Conservation (phyloP, 2,888 invertebrate genomes). For the Pardosa pseudoannulata region DNA sequence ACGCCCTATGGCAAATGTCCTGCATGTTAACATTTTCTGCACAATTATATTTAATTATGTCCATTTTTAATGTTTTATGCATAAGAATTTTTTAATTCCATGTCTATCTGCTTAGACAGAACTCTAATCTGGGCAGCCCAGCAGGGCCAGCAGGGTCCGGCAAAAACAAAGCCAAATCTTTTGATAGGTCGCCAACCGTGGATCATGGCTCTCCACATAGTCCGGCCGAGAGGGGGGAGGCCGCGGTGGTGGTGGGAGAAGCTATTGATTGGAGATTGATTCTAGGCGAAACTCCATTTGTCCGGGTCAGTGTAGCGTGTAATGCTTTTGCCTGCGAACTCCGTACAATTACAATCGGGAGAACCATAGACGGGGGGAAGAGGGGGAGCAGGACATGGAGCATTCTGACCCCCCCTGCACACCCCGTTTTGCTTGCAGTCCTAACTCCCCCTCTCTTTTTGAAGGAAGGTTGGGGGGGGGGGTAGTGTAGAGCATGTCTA, state of each 20-base stretch:
- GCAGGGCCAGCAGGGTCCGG: too few species aligned
- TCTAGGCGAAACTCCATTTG: conserved; percentile 72
- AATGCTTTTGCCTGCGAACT: conserved; percentile 61
- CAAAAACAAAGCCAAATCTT: background rate
- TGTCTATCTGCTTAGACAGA: too few species aligned
- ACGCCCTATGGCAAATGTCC: too few species aligned
- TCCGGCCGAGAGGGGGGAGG: conserved; percentile 22
- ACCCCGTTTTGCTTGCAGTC: conserved; percentile 16
- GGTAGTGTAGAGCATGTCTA: background rate
- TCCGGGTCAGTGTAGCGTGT: conserved; percentile 70
- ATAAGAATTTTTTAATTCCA: too few species aligned
- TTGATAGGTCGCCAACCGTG: conserved; percentile 33
- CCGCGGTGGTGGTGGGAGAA: too few species aligned
- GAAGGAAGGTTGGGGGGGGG: background rate
- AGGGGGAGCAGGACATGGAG: too few species aligned
- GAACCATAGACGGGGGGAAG: conserved; percentile 18
- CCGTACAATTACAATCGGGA: conserved; percentile 70
- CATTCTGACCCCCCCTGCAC: background rate
- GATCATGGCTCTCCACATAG: conserved; percentile 32
- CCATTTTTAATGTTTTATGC: too few species aligned
- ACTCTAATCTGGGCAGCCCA: too few species aligned
- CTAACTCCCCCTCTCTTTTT: background rate
- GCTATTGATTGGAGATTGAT: conserved; percentile 72
- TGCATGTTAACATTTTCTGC: too few species aligned
- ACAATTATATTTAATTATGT: too few species aligned